These are phyloP conservation scores for Poeciliopsis retropinna DNA, from an alignment of 2,113 vertebrate genomes.

Conservation along the genomic window DNA sequence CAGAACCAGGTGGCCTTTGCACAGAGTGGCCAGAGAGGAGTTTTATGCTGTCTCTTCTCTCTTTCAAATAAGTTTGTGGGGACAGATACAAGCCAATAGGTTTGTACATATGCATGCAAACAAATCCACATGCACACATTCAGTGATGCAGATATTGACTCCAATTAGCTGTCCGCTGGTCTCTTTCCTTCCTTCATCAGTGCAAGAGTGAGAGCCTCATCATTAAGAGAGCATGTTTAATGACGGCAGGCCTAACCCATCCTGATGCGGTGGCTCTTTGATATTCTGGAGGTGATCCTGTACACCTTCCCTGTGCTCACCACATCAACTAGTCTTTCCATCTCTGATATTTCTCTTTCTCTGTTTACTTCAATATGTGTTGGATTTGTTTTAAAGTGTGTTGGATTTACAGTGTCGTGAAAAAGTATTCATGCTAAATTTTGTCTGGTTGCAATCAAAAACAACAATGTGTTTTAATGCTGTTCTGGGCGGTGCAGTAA, in stretches of 20 bases:
- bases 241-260: conserved; percentile 56
- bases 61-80: conserved; percentile 5
- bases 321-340: conserved; percentile 12
- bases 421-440: background rate
- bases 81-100: conserved; percentile 9
- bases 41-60: conserved; percentile 3
- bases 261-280: conserved; percentile 62
- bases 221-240: conserved; percentile 72
- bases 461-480: background rate
- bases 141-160: conserved; percentile 66
- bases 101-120: background rate
- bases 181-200: conserved; percentile 65
- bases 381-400: background rate
- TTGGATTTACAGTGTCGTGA: background rate
- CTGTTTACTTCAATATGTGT: conserved; percentile 12
- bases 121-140: conserved; percentile 18
- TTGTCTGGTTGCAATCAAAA: background rate
- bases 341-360: conserved; percentile 26
- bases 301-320: conserved; percentile 41
- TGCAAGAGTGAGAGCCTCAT: conserved; percentile 66
- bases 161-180: conserved; percentile 70
- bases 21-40: conserved; percentile 24
- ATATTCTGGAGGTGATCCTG: conserved; percentile 67
- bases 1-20: conserved; percentile 39
- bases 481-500: background rate